phyloP scores from a whole-genome alignment of 2,797 vertebrate species.

The Anableps anableps region DNA sequence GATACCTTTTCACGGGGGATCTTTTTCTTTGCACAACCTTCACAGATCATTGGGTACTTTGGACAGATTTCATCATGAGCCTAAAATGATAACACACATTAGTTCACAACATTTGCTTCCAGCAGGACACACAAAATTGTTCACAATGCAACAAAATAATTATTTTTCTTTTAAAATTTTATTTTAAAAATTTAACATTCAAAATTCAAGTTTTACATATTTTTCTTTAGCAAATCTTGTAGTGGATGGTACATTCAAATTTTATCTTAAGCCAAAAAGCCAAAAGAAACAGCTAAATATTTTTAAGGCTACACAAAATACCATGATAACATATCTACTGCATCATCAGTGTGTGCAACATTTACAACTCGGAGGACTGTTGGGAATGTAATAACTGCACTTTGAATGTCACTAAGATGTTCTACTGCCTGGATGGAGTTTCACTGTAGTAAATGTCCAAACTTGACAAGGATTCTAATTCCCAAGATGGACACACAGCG shows the following conservation, averaged over 20 bases:
- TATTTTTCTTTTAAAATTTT: neutral
- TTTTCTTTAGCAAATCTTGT: neutral
- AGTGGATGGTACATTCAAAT: neutral
- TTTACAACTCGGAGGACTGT: neutral
- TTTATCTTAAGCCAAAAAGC: neutral
- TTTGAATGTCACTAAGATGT: neutral
- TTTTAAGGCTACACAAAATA: neutral
- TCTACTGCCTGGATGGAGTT: neutral
- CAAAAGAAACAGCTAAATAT: neutral
- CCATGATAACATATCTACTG: neutral
- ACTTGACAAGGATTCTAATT: neutral
- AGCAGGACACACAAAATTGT: neutral
- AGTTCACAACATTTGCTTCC: neutral
- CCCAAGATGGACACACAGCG: no score
- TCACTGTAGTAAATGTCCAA: neutral
- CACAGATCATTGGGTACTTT: conserved; percentile 93
- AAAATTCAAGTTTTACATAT: neutral
- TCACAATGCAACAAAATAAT: neutral
- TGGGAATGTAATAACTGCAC: neutral
- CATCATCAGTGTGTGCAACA: neutral
- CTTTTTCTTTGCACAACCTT: conserved; percentile 93
- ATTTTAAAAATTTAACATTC: neutral
- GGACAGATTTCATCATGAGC: conserved; percentile 94
- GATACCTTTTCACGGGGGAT: conserved; percentile 92
- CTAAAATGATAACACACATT: conserved; percentile 68